Evolutionary conservation across 2,888 invertebrate species (phyloP).

Genomic region (Conus canariensis): DNA sequence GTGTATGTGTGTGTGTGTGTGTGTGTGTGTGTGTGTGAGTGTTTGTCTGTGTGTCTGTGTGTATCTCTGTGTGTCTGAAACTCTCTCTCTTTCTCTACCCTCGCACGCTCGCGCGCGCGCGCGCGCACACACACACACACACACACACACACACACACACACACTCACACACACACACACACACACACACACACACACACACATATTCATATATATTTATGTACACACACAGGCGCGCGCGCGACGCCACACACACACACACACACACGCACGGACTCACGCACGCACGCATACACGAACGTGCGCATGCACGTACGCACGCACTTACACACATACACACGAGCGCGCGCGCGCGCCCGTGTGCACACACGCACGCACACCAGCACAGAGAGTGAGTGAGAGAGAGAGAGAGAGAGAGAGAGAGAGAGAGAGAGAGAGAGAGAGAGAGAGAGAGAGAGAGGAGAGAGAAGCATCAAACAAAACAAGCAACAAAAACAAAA

Average conservation of each 20-base stretch:
- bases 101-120: neutral
- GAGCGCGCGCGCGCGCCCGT: neutral
- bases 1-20: too few relatives aligned
- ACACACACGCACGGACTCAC: neutral
- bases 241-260: neutral
- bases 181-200: neutral
- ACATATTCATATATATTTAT: neutral
- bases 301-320: neutral
- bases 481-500: neutral
- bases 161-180: neutral
- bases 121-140: neutral
- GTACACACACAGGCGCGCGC: too few relatives aligned
- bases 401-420: neutral
- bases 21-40: too few relatives aligned
- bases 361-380: neutral
- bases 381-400: neutral
- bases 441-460: neutral
- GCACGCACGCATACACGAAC: neutral
- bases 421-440: neutral
- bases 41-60: too few relatives aligned
- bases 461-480: neutral
- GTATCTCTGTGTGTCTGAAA: too few relatives aligned
- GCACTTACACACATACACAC: neutral
- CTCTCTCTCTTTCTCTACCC: too few relatives aligned
- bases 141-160: conserved; percentile 10